A percentile compares a stretch with the other conserved stretches of the same genome.
Conservation (phyloP, 1,140 invertebrate genomes). For the Aphelenchoides besseyi region DNA sequence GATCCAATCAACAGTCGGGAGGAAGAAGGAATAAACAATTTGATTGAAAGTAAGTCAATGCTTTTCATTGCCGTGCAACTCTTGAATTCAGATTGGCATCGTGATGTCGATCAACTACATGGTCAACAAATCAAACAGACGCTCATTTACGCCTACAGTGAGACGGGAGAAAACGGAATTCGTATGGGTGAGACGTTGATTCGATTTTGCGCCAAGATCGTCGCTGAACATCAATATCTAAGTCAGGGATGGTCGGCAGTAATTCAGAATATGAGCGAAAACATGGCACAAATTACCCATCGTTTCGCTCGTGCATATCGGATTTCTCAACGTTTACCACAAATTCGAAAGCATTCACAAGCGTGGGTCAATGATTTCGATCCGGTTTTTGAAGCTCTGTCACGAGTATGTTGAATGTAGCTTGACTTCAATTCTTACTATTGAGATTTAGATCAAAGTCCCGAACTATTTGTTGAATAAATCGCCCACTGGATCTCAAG, state of each 20-base stretch:
- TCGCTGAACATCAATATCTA: constrained; percentile 38
- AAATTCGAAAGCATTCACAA: constrained; percentile 34
- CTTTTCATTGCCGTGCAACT: background rate
- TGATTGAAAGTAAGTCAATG: constrained; percentile 31
- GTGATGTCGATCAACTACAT: constrained; percentile 28
- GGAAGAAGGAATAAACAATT: constrained; percentile 39
- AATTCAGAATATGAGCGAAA: constrained; percentile 39
- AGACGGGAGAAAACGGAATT: constrained; percentile 33
- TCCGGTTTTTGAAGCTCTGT: constrained; percentile 31
- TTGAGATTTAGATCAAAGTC: constrained; percentile 27
- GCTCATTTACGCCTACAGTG: constrained; percentile 20
- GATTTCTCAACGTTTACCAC: constrained; percentile 32
- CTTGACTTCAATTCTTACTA: constrained; percentile 3
- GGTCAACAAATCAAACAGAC: constrained; percentile 11
- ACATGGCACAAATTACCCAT: constrained; percentile 34
- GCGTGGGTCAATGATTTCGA: constrained; percentile 36
- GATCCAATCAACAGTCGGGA: constrained; percentile 28
- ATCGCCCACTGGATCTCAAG: background rate
- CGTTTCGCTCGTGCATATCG: constrained; percentile 24
- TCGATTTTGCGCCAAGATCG: constrained; percentile 37
- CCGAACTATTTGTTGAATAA: constrained; percentile 25
- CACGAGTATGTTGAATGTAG: constrained; percentile 23
- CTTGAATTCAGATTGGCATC: constrained; percentile 33
- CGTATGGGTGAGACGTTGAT: constrained; percentile 34
- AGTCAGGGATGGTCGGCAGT: constrained; percentile 45